Base-by-base conservation (phyloP, 2,888 invertebrate genomes). In the Spisula solida region DNA sequence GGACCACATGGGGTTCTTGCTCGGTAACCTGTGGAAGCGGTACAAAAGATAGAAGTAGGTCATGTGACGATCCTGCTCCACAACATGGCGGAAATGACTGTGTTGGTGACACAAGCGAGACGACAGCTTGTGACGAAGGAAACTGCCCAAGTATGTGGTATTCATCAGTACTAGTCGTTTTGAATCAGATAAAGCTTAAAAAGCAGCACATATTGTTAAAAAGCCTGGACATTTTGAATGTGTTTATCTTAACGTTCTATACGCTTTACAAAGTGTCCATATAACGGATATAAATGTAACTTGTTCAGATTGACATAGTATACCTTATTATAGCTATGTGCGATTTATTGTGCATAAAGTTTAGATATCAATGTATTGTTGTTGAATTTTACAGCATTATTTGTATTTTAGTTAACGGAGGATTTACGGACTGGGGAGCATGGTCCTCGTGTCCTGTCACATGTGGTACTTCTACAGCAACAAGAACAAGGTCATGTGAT, bases 11-110 rank as follows among this genome's bases (percentile, higher is more conserved):
- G 95, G 82, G 90, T 31, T 84, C 86, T 8, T 96, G 96, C 86
- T 92, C 90, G 34, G 91, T 92, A 1, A 93, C 95, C 0, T 96
- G 96, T 91, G 95, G 95, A 10, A 94, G 94, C 2, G 95, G 95
- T 8, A 88, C 82, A 6, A 87, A 81, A 29, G 80, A 86, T 25
- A 85, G 95, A 51, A 90, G 86, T 14, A 88, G 94, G 25, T 82
- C 82, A 12, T 95, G 95, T 83, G 93, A 93, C 60, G 8, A 8
- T 8, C 75, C 94, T 12, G 29, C 89, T 18, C 87, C 90, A 70
- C 70, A 81, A n/a, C 88, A 94, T 88, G 93, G 92, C 31, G 96
- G 95, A 6, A 86, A 84, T 12, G 82, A 86, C 51, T 96, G 96
- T 91, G 55, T 82, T 0, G 95, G 95, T 16, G 70, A 25, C 29